Base-by-base conservation (phyloP, 2,797 vertebrate species). In the Moxostoma hubbsi region DNA sequence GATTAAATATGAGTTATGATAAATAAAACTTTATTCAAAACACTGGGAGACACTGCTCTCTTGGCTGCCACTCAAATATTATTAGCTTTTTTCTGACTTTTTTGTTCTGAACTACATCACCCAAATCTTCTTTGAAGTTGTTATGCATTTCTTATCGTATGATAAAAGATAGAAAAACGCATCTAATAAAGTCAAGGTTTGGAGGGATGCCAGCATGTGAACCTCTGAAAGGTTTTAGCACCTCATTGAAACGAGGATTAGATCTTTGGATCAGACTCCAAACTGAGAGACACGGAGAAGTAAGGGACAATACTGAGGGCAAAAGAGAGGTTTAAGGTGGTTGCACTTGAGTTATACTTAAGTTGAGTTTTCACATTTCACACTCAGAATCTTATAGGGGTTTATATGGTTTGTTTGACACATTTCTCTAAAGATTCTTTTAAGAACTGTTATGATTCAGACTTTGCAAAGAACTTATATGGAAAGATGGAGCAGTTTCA, bases 21-120 rank as follows among this genome's bases (percentile, higher is more conserved):
- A 83, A 86, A 86, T 81, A 86, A 77, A 77, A 80, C 58, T 58
- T 74, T 80, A 84, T 85, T 80, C 55, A 9, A 54, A 75, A 69
- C 66, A 72, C 68, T 79, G 75, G 75, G 75, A 84, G 80, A 81
- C 51, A 71, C 76, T 45, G 54, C 67, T 68, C 70, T 76, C 62
- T 81, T 87, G 83, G 81, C 83, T 73, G 78, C 51, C 70, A 77
- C 62, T 84, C 75, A 81, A 78, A 82, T 58, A n/a, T 62, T 72
- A 77, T 51, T 65, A 47, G 58, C 18, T 5, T 77, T 78, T 72
- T 61, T 66, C 46, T 55, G 13, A 67, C 47, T 80, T 80, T 62
- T 65, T 65, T 75, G 62, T 67, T 79, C 62, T 62, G 54, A 82
- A 63, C 73, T 63, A 64, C 36, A 74, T 83, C 57, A 46, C 51